Base-by-base conservation (phyloP, 2,797 vertebrate genomes). In the Gastrophryne carolinensis region DNA sequence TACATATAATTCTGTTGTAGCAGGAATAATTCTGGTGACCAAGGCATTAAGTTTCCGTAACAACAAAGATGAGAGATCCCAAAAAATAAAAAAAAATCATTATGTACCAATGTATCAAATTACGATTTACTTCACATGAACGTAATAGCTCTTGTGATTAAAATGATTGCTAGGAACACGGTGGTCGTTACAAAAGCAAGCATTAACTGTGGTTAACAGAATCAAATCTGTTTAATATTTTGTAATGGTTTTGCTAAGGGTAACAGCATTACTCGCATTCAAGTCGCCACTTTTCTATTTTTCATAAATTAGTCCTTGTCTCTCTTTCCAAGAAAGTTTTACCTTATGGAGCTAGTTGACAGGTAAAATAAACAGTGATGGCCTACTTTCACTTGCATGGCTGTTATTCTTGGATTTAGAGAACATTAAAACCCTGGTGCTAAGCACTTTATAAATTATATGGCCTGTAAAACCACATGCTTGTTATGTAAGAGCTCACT, bases 401-500 rank as follows among this genome's bases (percentile, higher is more conserved):
- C 39, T 66, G 61, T 78, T 78, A 63, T 78, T 72, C 32, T 66
- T 72, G 75, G 68, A 53, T 66, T 75, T 58, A 27, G 50, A 66
- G n/a, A 30, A 57, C 61, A 65, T 78, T 72, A 78, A 69, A 78
- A 78, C 75, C 53, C 37, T 78, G 75, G 75, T 50, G 68, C 68
- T 78, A 78, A 78, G 68, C 75, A 58, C 68, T 78, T 78, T 72
- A 61, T 78, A 78, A 78, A 78, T 72, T 70, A 78, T 72, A 78
- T 27, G 50, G 68, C 68, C 61, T 58, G 68, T 78, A 78, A 78
- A 78, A 78, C 75, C 75, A 66, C 75, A 78, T 58, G 75, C 68
- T 78, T 78, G 67, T 71, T 78, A 78, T 72, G 61, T 78, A 64
- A 72, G 75, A 29, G 30, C 68, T 39, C 41, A 72, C 75, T 41